Evolutionary conservation across 2,888 invertebrate genomes (phyloP), one percentile per base, ranked within the genome.

Genomic region (Acrobasis consociella): DNA sequence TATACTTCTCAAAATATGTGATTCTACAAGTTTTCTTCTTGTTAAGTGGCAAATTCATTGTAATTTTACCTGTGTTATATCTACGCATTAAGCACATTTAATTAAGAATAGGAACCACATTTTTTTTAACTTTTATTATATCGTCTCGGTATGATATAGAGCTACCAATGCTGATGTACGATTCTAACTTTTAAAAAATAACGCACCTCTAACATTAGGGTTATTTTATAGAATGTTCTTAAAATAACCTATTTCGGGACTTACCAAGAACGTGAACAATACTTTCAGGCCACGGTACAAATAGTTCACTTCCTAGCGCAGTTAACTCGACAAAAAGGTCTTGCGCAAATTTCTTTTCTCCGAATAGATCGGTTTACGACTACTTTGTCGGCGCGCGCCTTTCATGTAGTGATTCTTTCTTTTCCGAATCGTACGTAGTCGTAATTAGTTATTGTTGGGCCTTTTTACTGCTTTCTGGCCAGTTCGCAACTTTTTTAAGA

Each of bases 271-370:
- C n/a, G n/a, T n/a, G 53, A 13, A 15, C n/a, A 9, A 15, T 11
- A 37, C 5, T 56, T 56, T 56, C 22, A 42, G 56, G 56, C 13
- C 56, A 42, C 17, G 13, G 5, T 46, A 38, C 16, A 22, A 60
- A 17, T 10, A 8, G 15, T 16, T 51, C 16, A 22, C 51, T 51
- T 60, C 39, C 51, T 60, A 39, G 38, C 15, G 22, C 60, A 39
- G 51, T 60, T 39, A 60, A 39, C 51, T 38, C 64, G 64, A 65
- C 66, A 68, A 67, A 68, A 73, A 67, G 62, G 69, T 71, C 72
- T 83, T 84, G 88, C 82, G 89, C 89, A 88, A 90, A 91, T 87
- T 86, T 90, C 86, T 87, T 87, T 89, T 90, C 89, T 76, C 67
- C 77, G 87, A 87, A 87, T 78, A 82, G 83, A 81, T 76, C 77